Conservation (phyloP, 1,140 invertebrate genomes). For the Drosophila setifemur region DNA sequence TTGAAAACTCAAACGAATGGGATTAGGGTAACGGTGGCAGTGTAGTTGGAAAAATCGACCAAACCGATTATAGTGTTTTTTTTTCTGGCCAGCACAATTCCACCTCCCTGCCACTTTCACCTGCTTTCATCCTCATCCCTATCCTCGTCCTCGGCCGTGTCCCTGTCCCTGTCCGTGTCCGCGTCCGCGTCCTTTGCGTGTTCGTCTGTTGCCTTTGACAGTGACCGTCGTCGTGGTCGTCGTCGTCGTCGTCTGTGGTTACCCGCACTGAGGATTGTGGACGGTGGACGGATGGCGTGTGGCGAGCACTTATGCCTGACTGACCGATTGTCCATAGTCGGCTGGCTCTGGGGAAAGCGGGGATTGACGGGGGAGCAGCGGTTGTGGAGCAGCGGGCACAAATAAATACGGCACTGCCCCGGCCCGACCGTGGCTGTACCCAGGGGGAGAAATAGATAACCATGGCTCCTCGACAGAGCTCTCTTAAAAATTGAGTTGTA, state of each 20-base stretch:
- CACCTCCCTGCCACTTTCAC: constrained; percentile 25
- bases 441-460: constrained; percentile 9
- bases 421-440: constrained; percentile 10
- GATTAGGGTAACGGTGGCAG: not conserved
- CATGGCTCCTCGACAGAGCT: not conserved
- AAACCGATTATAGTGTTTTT: constrained; percentile 21
- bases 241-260: constrained; percentile 4
- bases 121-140: not conserved
- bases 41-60: not conserved
- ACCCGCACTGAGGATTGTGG: not conserved
- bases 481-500: constrained; percentile 36
- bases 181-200: constrained; percentile 25
- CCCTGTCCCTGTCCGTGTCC: not conserved
- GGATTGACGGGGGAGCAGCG: not conserved
- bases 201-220: constrained; percentile 53
- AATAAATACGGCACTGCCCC: constrained; percentile 8
- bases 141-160: constrained; percentile 15
- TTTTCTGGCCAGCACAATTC: constrained; percentile 4
- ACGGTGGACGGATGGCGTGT: constrained; percentile 10
- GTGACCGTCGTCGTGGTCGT: constrained; percentile 47
- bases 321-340: constrained; percentile 40
- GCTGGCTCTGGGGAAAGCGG: not conserved
- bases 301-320: constrained; percentile 43
- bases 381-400: not conserved
- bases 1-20: too few species aligned